A percentile compares a stretch with the other conserved stretches of the same genome.
Evolutionary conservation across 2,113 vertebrate genomes (phyloP).

Genomic region (Paedocypris sp.): DNA sequence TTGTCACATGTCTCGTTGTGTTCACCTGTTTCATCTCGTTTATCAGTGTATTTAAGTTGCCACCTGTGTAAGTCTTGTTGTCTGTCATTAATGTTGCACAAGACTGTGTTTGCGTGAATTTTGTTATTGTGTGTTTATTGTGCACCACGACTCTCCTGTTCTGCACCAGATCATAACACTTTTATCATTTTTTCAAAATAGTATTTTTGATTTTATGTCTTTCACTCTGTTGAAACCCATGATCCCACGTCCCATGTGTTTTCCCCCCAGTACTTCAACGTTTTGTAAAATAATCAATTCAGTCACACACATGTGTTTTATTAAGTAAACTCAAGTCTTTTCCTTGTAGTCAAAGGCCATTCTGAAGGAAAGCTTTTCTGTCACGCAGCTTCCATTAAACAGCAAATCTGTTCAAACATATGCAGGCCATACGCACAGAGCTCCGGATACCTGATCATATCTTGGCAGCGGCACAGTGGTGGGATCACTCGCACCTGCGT

Average conservation of each 20-base stretch:
- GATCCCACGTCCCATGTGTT: background rate
- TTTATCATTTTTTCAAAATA: too few relatives aligned
- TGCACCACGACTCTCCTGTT: too few relatives aligned
- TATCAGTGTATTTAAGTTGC: too few relatives aligned
- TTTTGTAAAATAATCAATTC: background rate
- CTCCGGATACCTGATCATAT: conserved; percentile 30
- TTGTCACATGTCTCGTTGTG: too few relatives aligned
- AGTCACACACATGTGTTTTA: conserved; percentile 16
- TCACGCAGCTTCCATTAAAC: conserved; percentile 21
- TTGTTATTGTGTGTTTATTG: too few relatives aligned
- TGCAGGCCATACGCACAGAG: conserved; percentile 29
- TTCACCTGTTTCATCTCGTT: too few relatives aligned
- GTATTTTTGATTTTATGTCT: too few relatives aligned
- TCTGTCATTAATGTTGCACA: too few relatives aligned
- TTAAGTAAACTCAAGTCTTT: conserved; percentile 19
- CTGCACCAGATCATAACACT: too few relatives aligned
- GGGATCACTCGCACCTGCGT: conserved; percentile 26
- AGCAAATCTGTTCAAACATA: conserved; percentile 33
- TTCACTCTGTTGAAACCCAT: too few relatives aligned
- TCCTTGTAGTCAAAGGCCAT: conserved; percentile 18
- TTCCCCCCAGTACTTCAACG: background rate
- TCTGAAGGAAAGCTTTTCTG: conserved; percentile 14
- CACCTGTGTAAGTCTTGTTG: too few relatives aligned
- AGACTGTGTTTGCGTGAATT: too few relatives aligned
- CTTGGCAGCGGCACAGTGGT: conserved; percentile 30